Evolutionary conservation across 2,888 invertebrate genomes (phyloP).

Genomic region (Venustoraphidia nigricollis): DNA sequence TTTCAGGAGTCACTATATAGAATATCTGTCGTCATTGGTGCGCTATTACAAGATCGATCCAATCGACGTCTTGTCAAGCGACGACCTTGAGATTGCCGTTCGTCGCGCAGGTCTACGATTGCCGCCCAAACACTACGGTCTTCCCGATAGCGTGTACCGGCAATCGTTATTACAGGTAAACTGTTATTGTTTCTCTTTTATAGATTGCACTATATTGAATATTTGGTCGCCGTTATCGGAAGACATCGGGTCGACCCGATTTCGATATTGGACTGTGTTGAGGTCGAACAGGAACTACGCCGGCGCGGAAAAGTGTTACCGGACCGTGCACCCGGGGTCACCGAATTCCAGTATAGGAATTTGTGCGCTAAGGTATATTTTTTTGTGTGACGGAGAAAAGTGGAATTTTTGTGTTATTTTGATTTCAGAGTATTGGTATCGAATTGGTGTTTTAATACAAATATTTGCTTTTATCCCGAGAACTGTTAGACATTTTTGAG

Average conservation of each 20-base stretch:
- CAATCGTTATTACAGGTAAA: slow-evolving; percentile 46
- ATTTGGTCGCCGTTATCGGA: slow-evolving; percentile 78
- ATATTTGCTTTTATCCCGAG: no score
- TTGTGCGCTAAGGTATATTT: slow-evolving; percentile 69
- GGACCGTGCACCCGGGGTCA: slow-evolving; percentile 65
- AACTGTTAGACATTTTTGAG: no score
- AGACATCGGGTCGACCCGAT: slow-evolving; percentile 75
- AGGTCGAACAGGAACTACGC: slow-evolving; percentile 75
- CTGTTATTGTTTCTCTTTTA: slow-evolving; percentile 8
- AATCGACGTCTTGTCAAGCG: slow-evolving; percentile 55
- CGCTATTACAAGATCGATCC: slow-evolving; percentile 60
- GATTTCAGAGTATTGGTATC: no score
- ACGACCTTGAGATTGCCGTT: slow-evolving; percentile 71
- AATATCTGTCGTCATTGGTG: slow-evolving; percentile 69
- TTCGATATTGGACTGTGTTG: slow-evolving; percentile 71
- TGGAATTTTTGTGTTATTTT: no score
- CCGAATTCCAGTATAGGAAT: slow-evolving; percentile 69
- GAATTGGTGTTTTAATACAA: no score
- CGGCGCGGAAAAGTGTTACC: slow-evolving; percentile 73
- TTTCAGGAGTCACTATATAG: slow-evolving; percentile 77
- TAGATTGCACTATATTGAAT: slow-evolving; percentile 91
- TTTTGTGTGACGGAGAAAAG: not conserved
- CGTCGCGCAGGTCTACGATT: slow-evolving; percentile 54
- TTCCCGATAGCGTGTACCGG: slow-evolving; percentile 47
- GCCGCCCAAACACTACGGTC: slow-evolving; percentile 64